Conservation (phyloP, 2,797 vertebrate species). For the Lutjanus campechanus region DNA sequence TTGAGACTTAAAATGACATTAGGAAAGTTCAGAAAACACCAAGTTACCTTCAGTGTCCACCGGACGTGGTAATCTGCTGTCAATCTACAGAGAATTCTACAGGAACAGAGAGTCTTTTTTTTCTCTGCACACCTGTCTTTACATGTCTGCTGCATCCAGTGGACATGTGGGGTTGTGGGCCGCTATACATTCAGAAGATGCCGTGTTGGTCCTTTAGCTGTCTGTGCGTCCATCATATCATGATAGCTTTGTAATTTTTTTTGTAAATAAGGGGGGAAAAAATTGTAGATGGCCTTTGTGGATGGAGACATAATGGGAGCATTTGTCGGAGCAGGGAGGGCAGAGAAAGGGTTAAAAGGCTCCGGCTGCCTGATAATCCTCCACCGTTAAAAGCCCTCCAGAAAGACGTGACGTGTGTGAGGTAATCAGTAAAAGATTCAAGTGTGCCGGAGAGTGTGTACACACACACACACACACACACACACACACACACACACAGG, state of each 20-base stretch:
- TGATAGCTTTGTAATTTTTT: not conserved
- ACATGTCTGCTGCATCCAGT: too few relatives aligned
- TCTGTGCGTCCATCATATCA: not conserved
- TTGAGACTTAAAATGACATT: too few relatives aligned
- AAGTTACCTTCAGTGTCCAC: too few relatives aligned
- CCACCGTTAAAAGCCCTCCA: constrained; percentile 79
- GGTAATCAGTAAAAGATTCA: constrained; percentile 85
- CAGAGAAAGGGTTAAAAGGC: constrained; percentile 76
- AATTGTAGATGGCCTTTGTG: not conserved
- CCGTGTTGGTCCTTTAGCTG: too few relatives aligned
- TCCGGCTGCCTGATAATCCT: constrained; percentile 77
- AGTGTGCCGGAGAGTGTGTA: constrained; percentile 63
- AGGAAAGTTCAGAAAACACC: too few relatives aligned
- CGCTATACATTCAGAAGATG: too few relatives aligned
- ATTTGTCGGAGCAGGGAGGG: constrained; percentile 43
- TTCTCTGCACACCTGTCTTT: too few relatives aligned
- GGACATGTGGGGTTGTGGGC: too few relatives aligned
- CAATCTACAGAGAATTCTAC: too few relatives aligned
- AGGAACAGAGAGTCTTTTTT: too few relatives aligned
- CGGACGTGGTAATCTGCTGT: too few relatives aligned
- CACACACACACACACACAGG: constrained; percentile 23
- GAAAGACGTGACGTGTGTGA: constrained; percentile 76
- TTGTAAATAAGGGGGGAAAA: not conserved
- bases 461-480: constrained; percentile 34
- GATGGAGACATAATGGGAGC: constrained; percentile 18